Base-by-base conservation (phyloP, 2,113 vertebrate species). In the Varanus salvator region DNA sequence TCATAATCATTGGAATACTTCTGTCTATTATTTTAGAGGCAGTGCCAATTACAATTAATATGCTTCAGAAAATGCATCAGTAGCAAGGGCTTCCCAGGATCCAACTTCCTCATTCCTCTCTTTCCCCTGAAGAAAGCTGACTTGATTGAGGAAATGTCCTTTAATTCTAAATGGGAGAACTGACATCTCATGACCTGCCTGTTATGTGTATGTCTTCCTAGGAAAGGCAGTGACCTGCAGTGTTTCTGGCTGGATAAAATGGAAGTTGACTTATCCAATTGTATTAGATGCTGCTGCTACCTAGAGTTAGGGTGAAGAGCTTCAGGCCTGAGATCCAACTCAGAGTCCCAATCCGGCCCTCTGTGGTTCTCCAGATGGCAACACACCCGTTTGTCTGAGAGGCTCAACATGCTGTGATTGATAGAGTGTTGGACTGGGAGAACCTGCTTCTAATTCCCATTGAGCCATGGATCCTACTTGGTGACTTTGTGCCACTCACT, bases 1-100 rank as follows among this genome's bases (percentile, higher is more conserved):
- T 82, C 0, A 74, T 11, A n/a, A n/a, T 74, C 12, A 14, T 74
- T 12, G 11, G 71, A 11, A 91, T 64, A 6, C 66, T 82, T 48
- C 71, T 69, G n/a, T 11, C 87, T 87, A 74, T 87, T 89, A 31
- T 85, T 93, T 93, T 90, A 93, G 57, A 81, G 94, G 84, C n/a
- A 76, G 82, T 38, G n/a, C n/a, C 50, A 21, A 23, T 87, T 80
- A 44, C 29, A 38, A 80, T 81, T 57, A 23, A 25, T 87, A 0
- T 85, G 87, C 57, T 94, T 86, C 84, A 74, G 72, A 92, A 93
- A 84, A 78, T 80, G 29, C 77, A 54, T 80, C 29, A 48, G 50
- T 54, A 17, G 31, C 6, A 50, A 31, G 25, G 17, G 8, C 6
- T 93, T n/a, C 52, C 34, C 0, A 0, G n/a, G 57, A 78, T 52